Percentiles rank a stretch among this genome's conserved stretches.
Conservation (phyloP, 2,888 invertebrate genomes). For the Phasia obesa region DNA sequence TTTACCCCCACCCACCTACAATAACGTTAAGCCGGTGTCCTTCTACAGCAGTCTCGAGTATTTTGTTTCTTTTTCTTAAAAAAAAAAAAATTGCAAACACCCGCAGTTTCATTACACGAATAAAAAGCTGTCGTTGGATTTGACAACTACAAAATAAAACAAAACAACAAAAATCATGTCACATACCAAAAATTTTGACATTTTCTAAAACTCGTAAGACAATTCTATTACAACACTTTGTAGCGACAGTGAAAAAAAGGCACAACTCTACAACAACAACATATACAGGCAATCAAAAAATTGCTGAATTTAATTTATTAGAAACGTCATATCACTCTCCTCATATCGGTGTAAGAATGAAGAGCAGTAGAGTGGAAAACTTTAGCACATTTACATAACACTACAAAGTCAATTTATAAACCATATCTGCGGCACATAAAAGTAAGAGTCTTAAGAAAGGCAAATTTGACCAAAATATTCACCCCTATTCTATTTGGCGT, state of each 20-base stretch:
- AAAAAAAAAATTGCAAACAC: conserved; percentile 45
- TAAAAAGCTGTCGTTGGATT: conserved; percentile 36
- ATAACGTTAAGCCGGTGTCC: background rate
- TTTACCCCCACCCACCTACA: background rate
- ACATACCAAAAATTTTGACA: conserved; percentile 61
- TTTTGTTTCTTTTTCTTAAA: conserved; percentile 39
- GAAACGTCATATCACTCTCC: background rate
- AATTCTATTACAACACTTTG: conserved; percentile 64
- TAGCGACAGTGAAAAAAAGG: conserved; percentile 32
- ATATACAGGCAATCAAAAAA: background rate
- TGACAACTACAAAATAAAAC: conserved; percentile 54
- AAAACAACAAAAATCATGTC: conserved; percentile 62
- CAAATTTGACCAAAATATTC: no score
- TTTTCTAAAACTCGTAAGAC: conserved; percentile 50
- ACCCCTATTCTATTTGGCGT: no score
- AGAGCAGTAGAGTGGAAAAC: background rate
- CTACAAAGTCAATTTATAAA: no score
- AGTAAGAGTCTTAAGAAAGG: background rate
- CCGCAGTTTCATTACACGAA: conserved; percentile 40
- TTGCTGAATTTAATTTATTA: conserved; percentile 36
- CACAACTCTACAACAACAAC: conserved; percentile 8
- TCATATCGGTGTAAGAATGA: background rate
- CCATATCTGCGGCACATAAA: no score
- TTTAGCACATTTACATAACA: background rate
- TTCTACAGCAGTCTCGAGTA: background rate